A percentile compares a stretch with the other conserved stretches of the same genome.
phyloP scores from a whole-genome alignment of 2,888 invertebrate genomes.

The Microctonus aethiopoides region DNA sequence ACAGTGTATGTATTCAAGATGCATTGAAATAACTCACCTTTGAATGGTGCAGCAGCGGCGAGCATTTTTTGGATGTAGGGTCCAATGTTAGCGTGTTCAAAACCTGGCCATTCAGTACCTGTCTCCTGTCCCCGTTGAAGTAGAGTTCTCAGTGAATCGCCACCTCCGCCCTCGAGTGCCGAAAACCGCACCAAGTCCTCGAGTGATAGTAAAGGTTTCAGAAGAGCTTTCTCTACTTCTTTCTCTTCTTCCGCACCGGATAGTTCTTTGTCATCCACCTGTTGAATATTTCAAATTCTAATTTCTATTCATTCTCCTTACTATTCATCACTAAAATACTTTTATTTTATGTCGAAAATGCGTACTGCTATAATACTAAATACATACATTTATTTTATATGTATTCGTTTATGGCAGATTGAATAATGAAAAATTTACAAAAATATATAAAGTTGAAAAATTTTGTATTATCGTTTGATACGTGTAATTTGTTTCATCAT shows the following conservation, averaged over 20 bases:
- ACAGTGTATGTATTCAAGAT: background rate
- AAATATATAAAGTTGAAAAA: background rate
- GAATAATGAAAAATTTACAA: background rate
- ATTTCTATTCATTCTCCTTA: constrained; percentile 42
- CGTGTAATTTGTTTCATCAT: constrained; percentile 26
- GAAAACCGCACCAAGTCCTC: constrained; percentile 73
- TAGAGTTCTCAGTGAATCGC: constrained; percentile 69
- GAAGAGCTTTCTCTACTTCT: constrained; percentile 72
- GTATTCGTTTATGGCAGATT: background rate
- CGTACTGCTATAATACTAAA: background rate
- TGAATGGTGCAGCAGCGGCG: constrained; percentile 63
- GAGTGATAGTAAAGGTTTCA: constrained; percentile 71
- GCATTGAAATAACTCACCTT: constrained; percentile 50
- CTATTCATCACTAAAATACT: background rate
- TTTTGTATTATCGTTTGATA: background rate
- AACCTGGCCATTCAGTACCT: constrained; percentile 68
- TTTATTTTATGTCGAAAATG: background rate
- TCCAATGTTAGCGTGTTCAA: constrained; percentile 69
- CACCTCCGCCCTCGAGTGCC: constrained; percentile 67
- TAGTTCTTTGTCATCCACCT: constrained; percentile 72
- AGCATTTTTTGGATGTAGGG: constrained; percentile 71
- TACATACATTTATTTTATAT: background rate
- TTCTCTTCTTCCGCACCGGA: constrained; percentile 73
- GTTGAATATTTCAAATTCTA: constrained; percentile 43
- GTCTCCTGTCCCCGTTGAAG: constrained; percentile 68